Evolutionary conservation across 2,113 vertebrate species (phyloP).

Genomic region (Malurus elegans): DNA sequence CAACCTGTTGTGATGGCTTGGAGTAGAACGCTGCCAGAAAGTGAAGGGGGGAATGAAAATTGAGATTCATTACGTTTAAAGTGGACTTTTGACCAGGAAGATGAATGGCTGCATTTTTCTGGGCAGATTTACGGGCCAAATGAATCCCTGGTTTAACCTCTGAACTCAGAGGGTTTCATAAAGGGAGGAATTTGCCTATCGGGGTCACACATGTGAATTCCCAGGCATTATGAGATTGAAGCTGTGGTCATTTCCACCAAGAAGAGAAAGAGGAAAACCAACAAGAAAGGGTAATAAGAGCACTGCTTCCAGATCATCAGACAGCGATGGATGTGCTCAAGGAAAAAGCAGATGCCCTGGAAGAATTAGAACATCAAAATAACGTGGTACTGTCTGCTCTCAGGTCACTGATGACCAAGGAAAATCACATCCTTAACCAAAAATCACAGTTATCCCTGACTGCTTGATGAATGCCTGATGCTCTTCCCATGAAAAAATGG

Average conservation of each 20-base stretch:
- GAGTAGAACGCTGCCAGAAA: background rate
- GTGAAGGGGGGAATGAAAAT: background rate
- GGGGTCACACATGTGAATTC: background rate
- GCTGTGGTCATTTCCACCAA: background rate
- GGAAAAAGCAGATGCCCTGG: background rate
- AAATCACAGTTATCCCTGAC: background rate
- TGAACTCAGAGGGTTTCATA: background rate
- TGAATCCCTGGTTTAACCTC: conserved; percentile 28
- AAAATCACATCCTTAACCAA: background rate
- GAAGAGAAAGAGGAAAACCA: background rate
- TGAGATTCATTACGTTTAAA: background rate
- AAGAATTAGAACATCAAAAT: background rate
- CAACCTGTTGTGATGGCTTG: background rate
- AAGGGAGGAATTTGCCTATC: background rate
- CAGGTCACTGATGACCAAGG: background rate
- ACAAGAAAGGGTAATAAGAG: background rate
- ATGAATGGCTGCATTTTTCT: conserved; percentile 9
- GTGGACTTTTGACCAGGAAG: background rate
- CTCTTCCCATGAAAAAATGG: background rate
- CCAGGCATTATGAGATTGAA: background rate
- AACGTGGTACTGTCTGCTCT: background rate
- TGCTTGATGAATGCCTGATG: background rate
- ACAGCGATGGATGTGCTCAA: background rate
- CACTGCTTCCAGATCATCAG: background rate
- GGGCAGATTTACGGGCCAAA: background rate